Conservation (phyloP, 2,888 invertebrate species). For the Glyphotaelius pellucidus region DNA sequence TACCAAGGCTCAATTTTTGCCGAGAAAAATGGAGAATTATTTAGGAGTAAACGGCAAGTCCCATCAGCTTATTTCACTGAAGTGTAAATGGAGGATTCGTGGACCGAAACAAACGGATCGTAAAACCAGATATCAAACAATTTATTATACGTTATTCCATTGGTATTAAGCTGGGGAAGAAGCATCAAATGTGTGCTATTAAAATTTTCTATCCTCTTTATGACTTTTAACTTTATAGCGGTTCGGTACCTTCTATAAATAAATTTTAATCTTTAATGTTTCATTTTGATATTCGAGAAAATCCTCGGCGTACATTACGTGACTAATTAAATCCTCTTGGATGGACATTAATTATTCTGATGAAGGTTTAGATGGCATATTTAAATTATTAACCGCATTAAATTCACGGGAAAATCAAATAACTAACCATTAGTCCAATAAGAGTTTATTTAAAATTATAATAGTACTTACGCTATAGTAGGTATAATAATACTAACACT, state of each 20-base stretch:
- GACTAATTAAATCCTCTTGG: neutral
- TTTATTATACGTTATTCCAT: conserved; percentile 40
- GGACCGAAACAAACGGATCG: conserved; percentile 33
- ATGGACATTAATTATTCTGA: neutral
- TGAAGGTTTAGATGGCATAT: neutral
- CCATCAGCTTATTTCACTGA: conserved; percentile 8
- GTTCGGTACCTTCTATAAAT: neutral
- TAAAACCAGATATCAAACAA: conserved; percentile 44
- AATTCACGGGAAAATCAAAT: neutral
- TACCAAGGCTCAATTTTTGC: conserved; percentile 41
- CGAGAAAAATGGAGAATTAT: conserved; percentile 34
- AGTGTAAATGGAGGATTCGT: conserved; percentile 3
- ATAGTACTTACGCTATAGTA: too few relatives aligned
- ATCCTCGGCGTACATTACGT: neutral
- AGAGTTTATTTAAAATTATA: too few relatives aligned
- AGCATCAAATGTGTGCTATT: conserved; percentile 16
- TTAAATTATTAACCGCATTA: neutral
- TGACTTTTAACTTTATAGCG: neutral
- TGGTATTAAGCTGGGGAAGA: conserved; percentile 10
- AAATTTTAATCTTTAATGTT: neutral
- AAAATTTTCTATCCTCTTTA: conserved; percentile 15
- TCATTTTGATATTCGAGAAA: neutral
- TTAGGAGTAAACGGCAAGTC: conserved; percentile 26
- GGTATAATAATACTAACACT: too few relatives aligned
- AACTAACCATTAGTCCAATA: neutral